Evolutionary conservation across 2,797 vertebrate species (phyloP).

Genomic region (Danio kyathit): DNA sequence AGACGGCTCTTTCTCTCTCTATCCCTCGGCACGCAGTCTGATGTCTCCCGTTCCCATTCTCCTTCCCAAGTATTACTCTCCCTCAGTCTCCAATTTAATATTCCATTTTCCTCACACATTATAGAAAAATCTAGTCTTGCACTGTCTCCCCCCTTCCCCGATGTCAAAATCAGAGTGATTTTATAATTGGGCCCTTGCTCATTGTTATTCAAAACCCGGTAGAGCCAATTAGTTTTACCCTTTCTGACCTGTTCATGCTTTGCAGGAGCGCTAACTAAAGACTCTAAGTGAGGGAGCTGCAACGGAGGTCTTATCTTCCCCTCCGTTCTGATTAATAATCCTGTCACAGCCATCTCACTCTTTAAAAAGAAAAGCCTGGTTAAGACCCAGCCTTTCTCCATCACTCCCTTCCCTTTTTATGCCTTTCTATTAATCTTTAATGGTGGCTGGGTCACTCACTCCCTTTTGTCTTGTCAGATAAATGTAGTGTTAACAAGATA

Average conservation of each 20-base stretch:
- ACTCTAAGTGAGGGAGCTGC: conserved; percentile 75
- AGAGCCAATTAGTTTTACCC: conserved; percentile 86
- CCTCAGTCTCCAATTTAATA: conserved; percentile 48
- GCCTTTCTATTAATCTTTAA: conserved; percentile 92
- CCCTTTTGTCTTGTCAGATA: conserved; percentile 92
- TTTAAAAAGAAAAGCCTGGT: conserved; percentile 87
- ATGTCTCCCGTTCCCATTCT: conserved; percentile 55
- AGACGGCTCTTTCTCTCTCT: conserved; percentile 59
- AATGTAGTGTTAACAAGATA: conserved; percentile 94
- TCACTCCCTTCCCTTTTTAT: conserved; percentile 74
- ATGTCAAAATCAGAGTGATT: conserved; percentile 72
- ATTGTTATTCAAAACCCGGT: conserved; percentile 82
- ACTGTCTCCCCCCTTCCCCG: conserved; percentile 28
- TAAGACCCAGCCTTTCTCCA: conserved; percentile 69
- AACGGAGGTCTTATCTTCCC: conserved; percentile 66
- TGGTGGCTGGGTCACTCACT: conserved; percentile 84
- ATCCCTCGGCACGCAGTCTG: conserved; percentile 54
- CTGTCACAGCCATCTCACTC: conserved; percentile 88
- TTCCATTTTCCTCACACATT: conserved; percentile 54
- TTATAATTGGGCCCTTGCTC: conserved; percentile 83
- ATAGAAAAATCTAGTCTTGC: conserved; percentile 49
- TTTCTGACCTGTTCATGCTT: conserved; percentile 80
- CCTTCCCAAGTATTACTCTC: conserved; percentile 55
- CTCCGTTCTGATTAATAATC: conserved; percentile 91
- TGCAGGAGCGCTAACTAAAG: conserved; percentile 76